Percentiles rank a stretch among this genome's conserved stretches.
phyloP scores from a whole-genome alignment of 2,888 invertebrate genomes.

The Hemaris fuciformis region DNA sequence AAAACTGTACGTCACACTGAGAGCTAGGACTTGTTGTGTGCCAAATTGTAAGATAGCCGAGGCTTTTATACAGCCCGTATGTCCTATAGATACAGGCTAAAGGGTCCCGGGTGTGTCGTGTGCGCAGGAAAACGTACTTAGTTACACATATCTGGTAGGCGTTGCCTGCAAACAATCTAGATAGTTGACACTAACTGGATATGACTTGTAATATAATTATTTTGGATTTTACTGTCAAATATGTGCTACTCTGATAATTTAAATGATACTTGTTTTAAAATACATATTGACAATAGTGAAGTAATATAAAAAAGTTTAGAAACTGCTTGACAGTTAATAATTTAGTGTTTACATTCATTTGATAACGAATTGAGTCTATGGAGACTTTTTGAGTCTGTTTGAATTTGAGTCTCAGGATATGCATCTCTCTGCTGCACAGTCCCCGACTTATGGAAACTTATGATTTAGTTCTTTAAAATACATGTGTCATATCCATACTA shows the following conservation, averaged over 20 bases:
- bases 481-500: background rate
- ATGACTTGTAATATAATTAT: conserved; percentile 17
- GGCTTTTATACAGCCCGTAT: conserved; percentile 71
- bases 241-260: background rate
- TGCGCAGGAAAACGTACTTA: conserved; percentile 52
- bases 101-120: conserved; percentile 51
- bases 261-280: too few species aligned
- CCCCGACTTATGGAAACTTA: too few species aligned
- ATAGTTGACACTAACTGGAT: conserved; percentile 46
- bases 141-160: conserved; percentile 58
- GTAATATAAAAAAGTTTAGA: too few species aligned
- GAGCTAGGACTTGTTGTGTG: conserved; percentile 72
- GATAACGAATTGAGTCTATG: too few species aligned
- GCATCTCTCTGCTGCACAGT: too few species aligned
- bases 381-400: too few species aligned
- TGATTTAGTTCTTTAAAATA: background rate
- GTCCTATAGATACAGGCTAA: conserved; percentile 62
- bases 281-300: too few species aligned
- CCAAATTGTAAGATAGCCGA: conserved; percentile 68
- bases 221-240: background rate
- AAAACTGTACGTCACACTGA: conserved; percentile 58
- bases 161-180: conserved; percentile 60
- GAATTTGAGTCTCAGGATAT: too few species aligned
- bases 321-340: too few species aligned
- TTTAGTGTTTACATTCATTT: too few species aligned